These are phyloP conservation scores for Chrysolina americana DNA, from an alignment of 2,888 invertebrate species.

Conservation along the genomic window DNA sequence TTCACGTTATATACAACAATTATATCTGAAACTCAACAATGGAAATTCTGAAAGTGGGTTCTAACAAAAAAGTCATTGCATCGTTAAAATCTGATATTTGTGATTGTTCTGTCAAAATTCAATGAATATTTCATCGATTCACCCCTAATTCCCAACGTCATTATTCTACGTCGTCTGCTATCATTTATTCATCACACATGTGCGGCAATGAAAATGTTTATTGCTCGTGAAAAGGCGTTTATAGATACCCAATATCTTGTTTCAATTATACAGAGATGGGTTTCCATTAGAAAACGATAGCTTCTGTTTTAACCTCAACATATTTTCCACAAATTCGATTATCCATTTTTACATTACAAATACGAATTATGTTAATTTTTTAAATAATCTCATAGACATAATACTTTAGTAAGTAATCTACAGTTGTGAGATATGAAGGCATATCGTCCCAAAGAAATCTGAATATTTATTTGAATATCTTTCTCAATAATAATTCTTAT, in stretches of 20 bases:
- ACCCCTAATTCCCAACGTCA: slow-evolving; percentile 32
- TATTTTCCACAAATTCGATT: background rate
- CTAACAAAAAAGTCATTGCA: background rate
- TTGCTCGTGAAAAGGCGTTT: slow-evolving; percentile 50
- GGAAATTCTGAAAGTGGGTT: background rate
- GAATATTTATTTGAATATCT: too few relatives aligned
- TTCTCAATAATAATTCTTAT: too few relatives aligned
- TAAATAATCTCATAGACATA: too few relatives aligned
- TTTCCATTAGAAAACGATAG: slow-evolving; percentile 21
- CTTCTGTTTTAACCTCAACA: background rate
- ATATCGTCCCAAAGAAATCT: too few relatives aligned
- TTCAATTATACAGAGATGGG: slow-evolving; percentile 48
- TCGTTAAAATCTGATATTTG: slow-evolving; percentile 6
- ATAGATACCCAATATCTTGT: slow-evolving; percentile 50
- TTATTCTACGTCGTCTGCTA: slow-evolving; percentile 34
- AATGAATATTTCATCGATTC: slow-evolving; percentile 27
- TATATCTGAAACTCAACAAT: slow-evolving; percentile 1
- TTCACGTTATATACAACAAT: background rate
- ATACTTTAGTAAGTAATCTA: too few relatives aligned
- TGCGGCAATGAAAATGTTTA: slow-evolving; percentile 45
- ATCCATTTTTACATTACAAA: background rate
- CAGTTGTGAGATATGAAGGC: too few relatives aligned
- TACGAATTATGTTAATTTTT: background rate
- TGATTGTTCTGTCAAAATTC: slow-evolving; percentile 16
- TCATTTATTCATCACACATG: slow-evolving; percentile 49